phyloP scores from a whole-genome alignment of 1,140 invertebrate genomes.

The Magallana ariakensis region DNA sequence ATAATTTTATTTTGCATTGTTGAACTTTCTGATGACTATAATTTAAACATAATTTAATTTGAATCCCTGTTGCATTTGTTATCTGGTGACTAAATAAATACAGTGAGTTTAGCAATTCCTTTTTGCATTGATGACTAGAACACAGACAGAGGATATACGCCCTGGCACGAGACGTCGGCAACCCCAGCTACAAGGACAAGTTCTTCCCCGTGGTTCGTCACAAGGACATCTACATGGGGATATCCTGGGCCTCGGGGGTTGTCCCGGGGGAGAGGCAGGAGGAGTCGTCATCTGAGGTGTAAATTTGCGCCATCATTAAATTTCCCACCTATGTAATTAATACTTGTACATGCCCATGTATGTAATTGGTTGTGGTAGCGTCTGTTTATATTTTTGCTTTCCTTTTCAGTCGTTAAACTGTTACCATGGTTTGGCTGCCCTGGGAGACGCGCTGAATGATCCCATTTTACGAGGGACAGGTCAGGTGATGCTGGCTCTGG shows the following conservation, averaged over 20 bases:
- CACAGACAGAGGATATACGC: conserved; percentile 66
- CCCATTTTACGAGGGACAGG: conserved; percentile 63
- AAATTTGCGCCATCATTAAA: no score
- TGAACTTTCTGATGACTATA: no score
- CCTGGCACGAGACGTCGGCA: conserved; percentile 70
- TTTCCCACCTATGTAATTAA: no score
- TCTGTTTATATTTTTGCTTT: no score
- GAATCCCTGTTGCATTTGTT: no score
- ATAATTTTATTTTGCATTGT: no score
- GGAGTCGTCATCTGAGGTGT: conserved; percentile 73
- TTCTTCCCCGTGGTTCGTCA: conserved; percentile 69
- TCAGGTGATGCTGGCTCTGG: conserved; percentile 69
- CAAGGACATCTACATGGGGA: conserved; percentile 71
- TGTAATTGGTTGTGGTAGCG: no score
- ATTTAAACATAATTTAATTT: no score
- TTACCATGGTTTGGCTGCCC: conserved; percentile 72
- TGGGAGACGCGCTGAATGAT: conserved; percentile 68
- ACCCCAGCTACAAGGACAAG: conserved; percentile 64
- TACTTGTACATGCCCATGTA: no score
- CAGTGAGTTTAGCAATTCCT: background rate
- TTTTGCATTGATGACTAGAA: conserved; percentile 49
- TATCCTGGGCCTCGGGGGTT: conserved; percentile 72
- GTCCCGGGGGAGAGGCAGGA: conserved; percentile 69
- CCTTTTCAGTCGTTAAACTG: conserved; percentile 68
- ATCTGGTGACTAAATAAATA: no score